phyloP scores from a whole-genome alignment of 2,888 invertebrate species.

The Zeuzera pyrina region DNA sequence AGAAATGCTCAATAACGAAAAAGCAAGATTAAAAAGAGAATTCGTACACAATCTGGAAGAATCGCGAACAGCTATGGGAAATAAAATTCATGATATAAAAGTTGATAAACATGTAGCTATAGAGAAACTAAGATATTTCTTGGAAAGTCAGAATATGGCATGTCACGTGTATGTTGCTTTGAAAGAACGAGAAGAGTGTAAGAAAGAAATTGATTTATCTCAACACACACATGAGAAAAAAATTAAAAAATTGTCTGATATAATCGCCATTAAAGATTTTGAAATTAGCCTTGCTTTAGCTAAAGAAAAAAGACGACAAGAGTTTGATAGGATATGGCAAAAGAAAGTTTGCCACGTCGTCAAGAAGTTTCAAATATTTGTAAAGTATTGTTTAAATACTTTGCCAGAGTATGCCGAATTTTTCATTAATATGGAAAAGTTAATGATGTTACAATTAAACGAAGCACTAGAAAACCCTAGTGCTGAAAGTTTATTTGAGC shows the following conservation, averaged over 20 bases:
- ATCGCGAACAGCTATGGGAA: constrained; percentile 19
- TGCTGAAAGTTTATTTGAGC: constrained; percentile 39
- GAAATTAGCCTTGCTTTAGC: constrained; percentile 35
- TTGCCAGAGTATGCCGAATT: constrained; percentile 57
- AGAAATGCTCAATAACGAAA: constrained; percentile 31
- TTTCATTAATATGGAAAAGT: constrained; percentile 55
- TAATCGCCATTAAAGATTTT: constrained; percentile 34
- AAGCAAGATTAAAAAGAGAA: constrained; percentile 28
- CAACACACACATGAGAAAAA: constrained; percentile 38
- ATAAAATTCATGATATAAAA: constrained; percentile 44
- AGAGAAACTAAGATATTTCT: constrained; percentile 40
- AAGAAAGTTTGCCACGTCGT: constrained; percentile 54
- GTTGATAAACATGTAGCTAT: constrained; percentile 49
- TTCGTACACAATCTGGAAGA: constrained; percentile 36
- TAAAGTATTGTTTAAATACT: constrained; percentile 42
- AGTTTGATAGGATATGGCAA: constrained; percentile 41
- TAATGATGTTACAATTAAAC: constrained; percentile 52
- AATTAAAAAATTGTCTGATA: constrained; percentile 29
- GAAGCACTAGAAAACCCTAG: constrained; percentile 37
- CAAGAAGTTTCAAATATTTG: constrained; percentile 52
- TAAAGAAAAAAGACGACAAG: constrained; percentile 32
- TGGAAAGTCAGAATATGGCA: constrained; percentile 54
- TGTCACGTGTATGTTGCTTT: constrained; percentile 59
- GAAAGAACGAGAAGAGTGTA: constrained; percentile 47
- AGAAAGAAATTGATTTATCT: constrained; percentile 31